Base-by-base conservation (phyloP, 2,113 vertebrate species). In the Cyprinus carpio region DNA sequence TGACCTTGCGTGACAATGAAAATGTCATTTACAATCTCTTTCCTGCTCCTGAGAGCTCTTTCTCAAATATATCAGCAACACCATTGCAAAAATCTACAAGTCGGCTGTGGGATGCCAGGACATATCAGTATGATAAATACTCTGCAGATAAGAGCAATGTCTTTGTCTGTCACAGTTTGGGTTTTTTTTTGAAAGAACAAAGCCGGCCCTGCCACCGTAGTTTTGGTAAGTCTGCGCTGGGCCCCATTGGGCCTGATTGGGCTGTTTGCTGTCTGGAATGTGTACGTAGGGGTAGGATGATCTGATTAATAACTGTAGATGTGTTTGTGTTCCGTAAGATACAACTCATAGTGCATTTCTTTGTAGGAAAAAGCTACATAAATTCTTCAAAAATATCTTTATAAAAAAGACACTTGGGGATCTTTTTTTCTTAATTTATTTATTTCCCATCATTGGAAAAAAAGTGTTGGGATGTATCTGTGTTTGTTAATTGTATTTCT, bases 121-220 rank as follows among this genome's bases (percentile, higher is more conserved):
- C 86, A 86, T 49, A 49, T 89, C 88, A 58, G 51, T 51, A 54
- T 82, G 71, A 89, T 78, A 54, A 56, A 85, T 85, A 54, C 8
- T 3, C 3, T 13, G n/a, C 20, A 83, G 88, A 89, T 89, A 87
- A 86, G 84, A 84, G 34, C 64, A 74, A 82, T 54, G 82, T 82
- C 82, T 88, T 75, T 62, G 62, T 86, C 64, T 46, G 58, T 43
- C 37, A 58, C 74, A 85, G 86, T 82, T 87, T 86, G 82, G n/a
- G n/a, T n/a, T n/a, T n/a, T n/a, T 86, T 75, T 25, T 78, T 49
- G 20, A 84, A 15, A 74, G 40, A 25, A 25, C 81, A 72, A 56
- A 27, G 62, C 29, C 15, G 34, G 62, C 29, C 15, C 15, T 18
- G 49, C 72, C 79, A 46, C 78, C 75, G 77, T 74, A 74, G 62